These are phyloP conservation scores for Reticulitermes lucifugus DNA, from an alignment of 2,888 invertebrate species.

Conservation along the genomic window DNA sequence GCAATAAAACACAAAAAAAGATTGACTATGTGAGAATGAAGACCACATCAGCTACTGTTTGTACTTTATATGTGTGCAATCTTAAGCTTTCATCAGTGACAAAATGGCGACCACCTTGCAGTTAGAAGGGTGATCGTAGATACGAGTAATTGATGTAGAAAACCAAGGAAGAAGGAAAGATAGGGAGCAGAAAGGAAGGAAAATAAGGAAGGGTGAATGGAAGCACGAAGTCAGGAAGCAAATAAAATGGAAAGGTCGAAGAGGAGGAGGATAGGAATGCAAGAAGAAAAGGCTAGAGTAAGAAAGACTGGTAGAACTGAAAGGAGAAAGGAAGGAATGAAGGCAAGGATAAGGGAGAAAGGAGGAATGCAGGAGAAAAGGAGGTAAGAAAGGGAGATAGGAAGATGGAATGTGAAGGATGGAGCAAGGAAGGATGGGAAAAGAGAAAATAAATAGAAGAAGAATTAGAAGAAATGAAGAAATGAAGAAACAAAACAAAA, in stretches of 20 bases:
- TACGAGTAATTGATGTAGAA: not conserved
- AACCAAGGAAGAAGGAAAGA: not conserved
- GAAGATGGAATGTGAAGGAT: not conserved
- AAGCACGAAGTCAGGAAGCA: not conserved
- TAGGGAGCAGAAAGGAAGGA: not conserved
- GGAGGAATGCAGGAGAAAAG: not conserved
- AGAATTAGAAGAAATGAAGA: not conserved
- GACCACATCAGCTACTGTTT: too few species aligned
- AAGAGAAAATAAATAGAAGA: not conserved
- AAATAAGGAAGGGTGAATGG: not conserved
- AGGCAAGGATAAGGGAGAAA: not conserved
- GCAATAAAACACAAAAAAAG: too few species aligned
- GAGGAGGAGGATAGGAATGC: too few species aligned
- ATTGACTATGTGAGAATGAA: too few species aligned
- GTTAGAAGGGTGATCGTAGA: too few species aligned
- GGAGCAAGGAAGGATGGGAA: not conserved
- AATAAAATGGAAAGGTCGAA: not conserved
- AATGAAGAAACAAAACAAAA: not conserved
- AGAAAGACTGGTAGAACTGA: not conserved
- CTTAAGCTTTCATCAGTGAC: too few species aligned
- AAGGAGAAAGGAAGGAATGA: not conserved
- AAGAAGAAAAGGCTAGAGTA: not conserved
- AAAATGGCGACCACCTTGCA: too few species aligned
- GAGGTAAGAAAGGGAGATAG: not conserved
- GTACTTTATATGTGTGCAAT: too few species aligned